Evolutionary conservation across 2,888 invertebrate genomes (phyloP), one percentile per base, ranked within the genome.

Genomic region (Ctenicera cuprea): DNA sequence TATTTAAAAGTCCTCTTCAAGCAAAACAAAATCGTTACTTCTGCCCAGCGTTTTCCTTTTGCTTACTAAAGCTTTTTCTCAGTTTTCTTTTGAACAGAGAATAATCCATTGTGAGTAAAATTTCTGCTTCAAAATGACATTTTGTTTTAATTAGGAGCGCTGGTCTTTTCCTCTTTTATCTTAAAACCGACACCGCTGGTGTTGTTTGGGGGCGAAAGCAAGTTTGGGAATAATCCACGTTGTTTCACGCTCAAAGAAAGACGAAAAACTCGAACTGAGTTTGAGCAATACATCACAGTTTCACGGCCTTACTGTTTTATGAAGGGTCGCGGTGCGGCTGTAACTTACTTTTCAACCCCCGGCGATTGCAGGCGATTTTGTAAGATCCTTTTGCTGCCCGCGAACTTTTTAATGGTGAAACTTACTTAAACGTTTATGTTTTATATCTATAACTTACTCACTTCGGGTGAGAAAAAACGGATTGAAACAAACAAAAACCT

Each of bases 261-360:
- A 59, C 41, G 67, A 67, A 59, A 67, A 66, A 66, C 65, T 66
- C 65, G 43, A 54, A 67, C 57, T 18, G 48, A 67, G 67, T 67
- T 67, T 59, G 18, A 54, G 67, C 59, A 57, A 59, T 67, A 59
- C 67, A 71, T 71, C 57, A 54, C 57, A 70, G 72, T 72, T 77
- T 75, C 76, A 20, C 54, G 57, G 63, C 59, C 41, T n/a, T 64
- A 67, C 63, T 72, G 71, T 74, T 72, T 76, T 73, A 72, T 70
- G 73, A 73, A 76, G 71, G 71, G 77, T 73, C 77, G 69, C 77
- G 14, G 37, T 61, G 76, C 72, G 74, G 74, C 67, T 69, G 73
- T 77, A 76, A 73, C 54, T 73, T 67, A 68, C 71, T 75, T 63
- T 54, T 16, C 18, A 50, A 62, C 59, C 65, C 59, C 45, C 37